Evolutionary conservation across 2,797 vertebrate species (phyloP).

Genomic region (Coregonus sp.): DNA sequence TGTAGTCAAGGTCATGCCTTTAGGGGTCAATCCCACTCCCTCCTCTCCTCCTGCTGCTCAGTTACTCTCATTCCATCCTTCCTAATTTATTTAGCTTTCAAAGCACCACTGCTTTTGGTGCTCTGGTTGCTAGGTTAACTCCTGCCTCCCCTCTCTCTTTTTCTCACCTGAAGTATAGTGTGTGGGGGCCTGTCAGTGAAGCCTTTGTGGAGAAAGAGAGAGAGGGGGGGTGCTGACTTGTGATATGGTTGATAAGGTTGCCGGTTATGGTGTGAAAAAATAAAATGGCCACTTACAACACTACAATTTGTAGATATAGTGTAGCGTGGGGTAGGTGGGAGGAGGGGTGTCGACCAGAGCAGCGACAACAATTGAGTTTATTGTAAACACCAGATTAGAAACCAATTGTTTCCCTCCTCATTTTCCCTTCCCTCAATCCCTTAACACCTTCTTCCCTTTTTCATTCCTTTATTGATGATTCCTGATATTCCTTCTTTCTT

Average conservation of each 20-base stretch:
- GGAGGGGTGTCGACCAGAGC: neutral
- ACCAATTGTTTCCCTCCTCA: neutral
- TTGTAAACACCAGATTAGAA: neutral
- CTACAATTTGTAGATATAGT: neutral
- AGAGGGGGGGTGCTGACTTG: neutral
- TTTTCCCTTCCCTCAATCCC: neutral
- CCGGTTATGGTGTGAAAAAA: slow-evolving; percentile 5
- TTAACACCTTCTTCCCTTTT: neutral
- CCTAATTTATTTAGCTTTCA: neutral
- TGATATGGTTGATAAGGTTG: neutral
- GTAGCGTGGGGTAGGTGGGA: neutral
- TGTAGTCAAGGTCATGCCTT: neutral
- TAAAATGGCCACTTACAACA: neutral
- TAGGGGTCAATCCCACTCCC: neutral
- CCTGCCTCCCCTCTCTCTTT: neutral
- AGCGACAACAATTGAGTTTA: neutral
- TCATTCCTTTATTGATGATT: slow-evolving; percentile 4
- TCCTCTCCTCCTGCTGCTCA: neutral
- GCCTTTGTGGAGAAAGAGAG: neutral
- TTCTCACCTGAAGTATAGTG: neutral
- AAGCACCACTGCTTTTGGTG: neutral
- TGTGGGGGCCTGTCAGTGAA: neutral
- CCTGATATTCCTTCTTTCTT: slow-evolving; percentile 20
- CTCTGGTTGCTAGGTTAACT: neutral
- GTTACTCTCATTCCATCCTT: neutral